These are phyloP conservation scores for Drosophila prosaltans DNA, from an alignment of 1,140 invertebrate species.

Conservation along the genomic window DNA sequence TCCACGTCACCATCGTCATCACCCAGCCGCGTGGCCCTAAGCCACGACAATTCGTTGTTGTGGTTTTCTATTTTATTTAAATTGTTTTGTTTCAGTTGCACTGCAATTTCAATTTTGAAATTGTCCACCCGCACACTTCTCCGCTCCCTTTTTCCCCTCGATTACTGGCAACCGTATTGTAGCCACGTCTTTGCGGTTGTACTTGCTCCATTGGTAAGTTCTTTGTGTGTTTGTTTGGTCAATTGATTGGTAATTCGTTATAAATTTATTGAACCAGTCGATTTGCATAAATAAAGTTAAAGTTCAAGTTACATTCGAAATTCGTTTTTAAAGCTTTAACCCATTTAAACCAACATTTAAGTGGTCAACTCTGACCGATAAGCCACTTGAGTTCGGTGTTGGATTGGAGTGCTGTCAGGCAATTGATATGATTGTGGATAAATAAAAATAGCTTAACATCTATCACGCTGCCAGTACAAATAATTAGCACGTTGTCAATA, in stretches of 20 bases:
- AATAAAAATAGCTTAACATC: constrained; percentile 8
- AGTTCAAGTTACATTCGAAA: constrained; percentile 33
- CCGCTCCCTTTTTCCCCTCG: neutral
- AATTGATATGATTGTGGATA: constrained; percentile 19
- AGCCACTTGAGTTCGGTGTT: constrained; percentile 16
- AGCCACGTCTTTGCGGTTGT: constrained; percentile 1
- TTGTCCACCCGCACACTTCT: constrained; percentile 39
- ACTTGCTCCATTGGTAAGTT: constrained; percentile 24
- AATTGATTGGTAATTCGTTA: constrained; percentile 70
- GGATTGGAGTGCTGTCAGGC: neutral
- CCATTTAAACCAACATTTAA: constrained; percentile 31
- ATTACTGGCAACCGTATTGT: constrained; percentile 14
- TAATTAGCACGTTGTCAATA: constrained; percentile 68
- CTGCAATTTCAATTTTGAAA: constrained; percentile 73
- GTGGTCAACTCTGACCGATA: constrained; percentile 28
- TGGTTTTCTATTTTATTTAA: constrained; percentile 71
- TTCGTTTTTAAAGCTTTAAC: constrained; percentile 39
- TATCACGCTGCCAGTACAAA: constrained; percentile 12
- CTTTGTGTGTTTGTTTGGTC: constrained; percentile 57
- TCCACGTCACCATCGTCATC: neutral
- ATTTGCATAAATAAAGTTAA: constrained; percentile 49
- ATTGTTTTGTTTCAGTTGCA: constrained; percentile 73
- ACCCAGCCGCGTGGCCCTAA: constrained; percentile 23
- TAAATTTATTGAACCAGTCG: constrained; percentile 48
- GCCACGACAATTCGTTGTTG: constrained; percentile 36